Evolutionary conservation across 2,797 vertebrate species (phyloP), one percentile per base, ranked within the genome.

Genomic region (Enteromius paludinosus): DNA sequence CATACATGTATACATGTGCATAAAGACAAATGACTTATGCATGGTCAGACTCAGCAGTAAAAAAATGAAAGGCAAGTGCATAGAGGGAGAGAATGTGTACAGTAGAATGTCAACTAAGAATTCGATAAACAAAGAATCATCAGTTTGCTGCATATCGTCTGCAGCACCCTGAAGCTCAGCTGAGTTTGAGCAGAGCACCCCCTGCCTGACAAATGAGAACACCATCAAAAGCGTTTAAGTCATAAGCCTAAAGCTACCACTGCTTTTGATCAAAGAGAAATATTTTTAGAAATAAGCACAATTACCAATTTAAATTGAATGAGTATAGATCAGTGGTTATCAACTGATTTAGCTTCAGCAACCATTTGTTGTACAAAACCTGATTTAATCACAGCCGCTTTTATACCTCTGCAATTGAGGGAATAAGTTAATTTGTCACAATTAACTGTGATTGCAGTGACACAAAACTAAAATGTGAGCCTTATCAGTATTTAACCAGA

Each of bases 101-200:
- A 45, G 72, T 77, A 84, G 59, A 79, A 80, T 81, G 69, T 71
- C 83, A 84, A 73, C 84, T 73, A 83, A 71, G 74, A 79, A 84
- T 87, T 49, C 61, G 82, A 84, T 85, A 87, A 72, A 81, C 74
- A 64, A 43, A 83, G 83, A 83, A 82, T 78, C 83, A 73, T 83
- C 28, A 33, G 25, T 71, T 62, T 62, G 23, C 62, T 61, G 49
- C 52, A n/a, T 65, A 43, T 81, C 49, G 35, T 78, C 79, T 49
- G 38, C 38, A 25, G 47, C 18, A 5, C 28, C 76, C n/a, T 5
- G 10, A 2, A 78, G 54, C 33, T 20, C 25, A 4, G 28, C 66
- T 49, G 45, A 28, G 59, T 33, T 76, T 65, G 81, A 79, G n/a
- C 17, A 23, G 49, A 64, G 69, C 62, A 38, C 84, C 81, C 81